Evolutionary conservation across 2,888 invertebrate species (phyloP), one percentile per base, ranked within the genome.

Genomic region (Tetropium fuscum): DNA sequence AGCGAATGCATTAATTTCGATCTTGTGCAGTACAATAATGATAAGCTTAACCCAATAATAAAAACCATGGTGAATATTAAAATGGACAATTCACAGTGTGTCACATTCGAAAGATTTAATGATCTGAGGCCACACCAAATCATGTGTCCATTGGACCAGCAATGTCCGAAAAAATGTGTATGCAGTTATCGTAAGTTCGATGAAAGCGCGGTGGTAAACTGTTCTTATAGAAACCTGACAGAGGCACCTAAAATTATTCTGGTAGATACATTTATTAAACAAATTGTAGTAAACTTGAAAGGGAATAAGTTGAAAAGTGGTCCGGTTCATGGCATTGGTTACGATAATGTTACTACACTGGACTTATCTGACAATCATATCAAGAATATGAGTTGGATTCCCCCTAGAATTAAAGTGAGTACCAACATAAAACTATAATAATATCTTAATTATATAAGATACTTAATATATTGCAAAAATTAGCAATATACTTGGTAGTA

Each of bases 1-100:
- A 91, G 91, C 68, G 86, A 88, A 71, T 90, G 90, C 72, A 56
- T 76, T 0, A 68, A 87, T 1, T 83, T 85, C 61, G 77, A 84
- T 58, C 84, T 90, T 43, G 77, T 86, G 0, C 82, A 83, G 34
- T 87, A 85, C 64, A 68, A 87, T 4, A 81, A 84, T 22, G 81
- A 82, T 0, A 75, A 78, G 18, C 76, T 85, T 58, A 11, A 53
- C 20, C 78, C 81, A 0, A 69, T 76, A 13, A 59, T 71, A 1
- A 60, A 67, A 58, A 34, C 67, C 57, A 22, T 65, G 53, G 58
- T 74, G 4, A 56, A 68, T 3, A n/a, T 74, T n/a, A 40, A 54
- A 19, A 57, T 59, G 10, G 67, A 65, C 6, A 69, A 83, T 20
- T 70, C 88, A 30, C 70, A 41, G 7, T 90, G 90, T 68, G 56